phyloP scores from a whole-genome alignment of 64 coral and sea anemone species.

The Platygyra sinensis region DNA sequence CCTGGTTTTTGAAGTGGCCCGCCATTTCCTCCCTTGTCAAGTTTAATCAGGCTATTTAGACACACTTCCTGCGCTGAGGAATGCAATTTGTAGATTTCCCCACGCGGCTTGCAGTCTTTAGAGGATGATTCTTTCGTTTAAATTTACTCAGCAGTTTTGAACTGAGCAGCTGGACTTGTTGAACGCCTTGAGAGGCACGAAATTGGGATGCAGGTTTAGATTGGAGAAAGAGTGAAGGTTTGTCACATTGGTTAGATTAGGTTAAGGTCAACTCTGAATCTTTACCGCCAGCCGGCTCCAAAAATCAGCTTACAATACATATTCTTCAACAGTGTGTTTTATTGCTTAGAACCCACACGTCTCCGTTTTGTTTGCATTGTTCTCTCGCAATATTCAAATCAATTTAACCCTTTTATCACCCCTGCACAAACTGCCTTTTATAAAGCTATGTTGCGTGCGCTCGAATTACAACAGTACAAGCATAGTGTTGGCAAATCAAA shows the following conservation, averaged over 20 bases:
- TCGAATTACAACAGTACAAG: too few relatives aligned
- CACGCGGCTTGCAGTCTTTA: too few relatives aligned
- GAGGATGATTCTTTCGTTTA: too few relatives aligned
- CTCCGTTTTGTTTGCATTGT: conserved; percentile 18
- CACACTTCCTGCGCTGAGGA: neutral
- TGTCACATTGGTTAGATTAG: neutral
- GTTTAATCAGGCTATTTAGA: neutral
- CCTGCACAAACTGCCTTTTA: neutral
- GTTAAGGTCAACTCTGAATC: neutral
- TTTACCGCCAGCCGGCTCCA: neutral
- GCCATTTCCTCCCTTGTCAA: neutral
- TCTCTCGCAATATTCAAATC: conserved; percentile 4
- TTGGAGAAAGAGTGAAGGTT: too few relatives aligned
- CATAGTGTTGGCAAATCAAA: neutral
- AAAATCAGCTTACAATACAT: neutral
- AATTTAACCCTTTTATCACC: conserved; percentile 1
- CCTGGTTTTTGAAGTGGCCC: neutral
- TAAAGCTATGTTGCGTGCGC: neutral
- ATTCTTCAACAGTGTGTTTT: neutral
- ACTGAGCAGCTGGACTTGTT: too few relatives aligned
- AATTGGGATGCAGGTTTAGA: too few relatives aligned
- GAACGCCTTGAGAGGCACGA: too few relatives aligned
- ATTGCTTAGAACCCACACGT: neutral
- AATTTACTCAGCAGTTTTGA: too few relatives aligned
- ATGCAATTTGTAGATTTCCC: neutral